These are phyloP conservation scores for Dolomedes plantarius DNA, from an alignment of 2,888 invertebrate genomes.

Conservation along the genomic window DNA sequence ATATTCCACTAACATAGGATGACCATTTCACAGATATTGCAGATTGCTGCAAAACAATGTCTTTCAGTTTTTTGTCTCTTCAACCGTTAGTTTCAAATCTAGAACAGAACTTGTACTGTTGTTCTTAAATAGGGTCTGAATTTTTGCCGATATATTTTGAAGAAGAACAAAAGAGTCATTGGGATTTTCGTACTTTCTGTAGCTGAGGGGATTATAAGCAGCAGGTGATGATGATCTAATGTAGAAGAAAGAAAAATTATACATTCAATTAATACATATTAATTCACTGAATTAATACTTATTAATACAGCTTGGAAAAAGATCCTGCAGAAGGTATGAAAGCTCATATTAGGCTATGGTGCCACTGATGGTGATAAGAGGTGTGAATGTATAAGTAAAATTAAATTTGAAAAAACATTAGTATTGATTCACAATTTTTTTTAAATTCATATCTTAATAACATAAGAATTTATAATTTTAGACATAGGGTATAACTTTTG, in stretches of 20 bases:
- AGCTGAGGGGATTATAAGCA: conserved; percentile 41
- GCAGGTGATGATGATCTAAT: not conserved
- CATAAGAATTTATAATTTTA: too few species aligned
- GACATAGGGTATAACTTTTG: too few species aligned
- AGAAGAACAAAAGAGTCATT: conserved; percentile 5
- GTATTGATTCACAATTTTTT: too few species aligned
- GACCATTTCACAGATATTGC: conserved; percentile 31
- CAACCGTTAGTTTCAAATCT: conserved; percentile 21
- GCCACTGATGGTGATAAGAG: too few species aligned
- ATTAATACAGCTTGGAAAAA: too few species aligned
- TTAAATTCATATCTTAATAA: too few species aligned
- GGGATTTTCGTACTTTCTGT: conserved; percentile 32
- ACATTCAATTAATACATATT: too few species aligned
- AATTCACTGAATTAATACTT: too few species aligned
- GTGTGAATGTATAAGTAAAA: too few species aligned
- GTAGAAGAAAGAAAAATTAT: not conserved
- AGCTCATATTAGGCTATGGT: too few species aligned
- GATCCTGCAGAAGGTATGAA: too few species aligned
- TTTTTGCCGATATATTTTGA: conserved; percentile 17
- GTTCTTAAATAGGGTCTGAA: conserved; percentile 26
- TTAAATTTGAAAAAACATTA: too few species aligned
- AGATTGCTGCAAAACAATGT: conserved; percentile 20
- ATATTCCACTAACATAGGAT: conserved; percentile 3
- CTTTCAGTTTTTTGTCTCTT: conserved; percentile 37
- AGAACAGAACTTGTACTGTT: not conserved